Evolutionary conservation across 2,797 vertebrate species (phyloP), one percentile per base, ranked within the genome.

Genomic region (Chiloscyllium punctatum): DNA sequence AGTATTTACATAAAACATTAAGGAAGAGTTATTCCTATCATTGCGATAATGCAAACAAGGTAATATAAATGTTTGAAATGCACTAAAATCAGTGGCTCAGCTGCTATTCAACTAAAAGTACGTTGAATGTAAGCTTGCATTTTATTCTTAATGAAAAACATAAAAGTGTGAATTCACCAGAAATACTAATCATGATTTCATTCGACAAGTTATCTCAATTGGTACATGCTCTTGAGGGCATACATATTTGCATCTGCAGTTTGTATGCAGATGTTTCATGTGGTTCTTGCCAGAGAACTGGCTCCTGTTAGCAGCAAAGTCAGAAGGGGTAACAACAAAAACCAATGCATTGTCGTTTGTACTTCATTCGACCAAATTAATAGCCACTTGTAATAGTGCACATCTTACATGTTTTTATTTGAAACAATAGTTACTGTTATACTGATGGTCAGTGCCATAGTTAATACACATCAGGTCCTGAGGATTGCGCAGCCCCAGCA

Each of bases 121-220:
- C 16, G 68, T 21, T 94, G 33, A 94, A 71, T 48, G 7, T 94
- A 94, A 69, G 42, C 48, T 53, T 57, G 15, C 48, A 33, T n/a
- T 92, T 53, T 77, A 16, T 53, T 74, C 71, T 77, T 95, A 77
- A 74, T 95, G 42, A 95, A 95, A n/a, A 95, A 95, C 94, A 71
- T 95, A 51, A 53, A 94, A 74, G 69, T 21, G 25, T 74, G 94
- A 77, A 72, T 77, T 30, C 94, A 74, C 68, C 94, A 94, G 94
- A 27, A 95, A 74, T 72, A 48, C 48, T 53, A 57, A 95, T 53
- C 33, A 77, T 72, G 94, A 95, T 53, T 77, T 95, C 71, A 95
- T 95, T 95, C 57, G 30, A 53, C 7, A 16, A 77, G 71, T 95
- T 95, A 74, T 95, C 74, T 53, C 27, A 53, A 74, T n/a, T 51